Evolutionary conservation across 2,113 vertebrate genomes (phyloP), one percentile per base, ranked within the genome.

Genomic region (Bostrychus sinensis): DNA sequence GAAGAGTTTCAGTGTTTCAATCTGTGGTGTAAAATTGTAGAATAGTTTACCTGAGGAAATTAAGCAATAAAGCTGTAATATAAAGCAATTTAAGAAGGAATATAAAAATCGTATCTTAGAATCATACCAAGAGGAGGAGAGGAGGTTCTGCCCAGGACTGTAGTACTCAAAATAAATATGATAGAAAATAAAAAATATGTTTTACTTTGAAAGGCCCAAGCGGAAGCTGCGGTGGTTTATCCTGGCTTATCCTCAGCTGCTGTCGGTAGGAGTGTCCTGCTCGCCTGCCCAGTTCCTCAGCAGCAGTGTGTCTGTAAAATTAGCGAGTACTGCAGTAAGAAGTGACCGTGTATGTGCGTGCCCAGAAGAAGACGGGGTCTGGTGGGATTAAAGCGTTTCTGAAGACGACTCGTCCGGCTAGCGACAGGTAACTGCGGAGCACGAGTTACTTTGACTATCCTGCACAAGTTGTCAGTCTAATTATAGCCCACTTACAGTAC

Each of bases 251-350:
- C 10, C 13, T 17, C 17, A 5, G 20, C 45, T 54, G 42, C 19
- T 42, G 56, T 77, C 55, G 39, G 85, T 86, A 86, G 89, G 88
- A 81, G 89, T 85, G 56, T 77, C 82, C 50, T 68, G 48, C 62
- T 62, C 77, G 77, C 68, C 86, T 87, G 73, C 69, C 64, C 80
- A 55, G 86, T 63, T 86, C 75, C 81, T 89, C 80, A 43, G 75
- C 86, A 62, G 66, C 58, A 48, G 37, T 14, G 57, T 60, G 77
- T 57, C 67, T 34, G 78, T 71, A 66, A 79, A 83, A 83, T 82
- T 70, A 84, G 82, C 77, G 60, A 81, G 66, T 70, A 86, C 87
- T 86, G 89, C 88, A 86, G 83, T 57, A 83, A 86, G 85, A 81
- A 86, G 71, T 64, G 62, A 32, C 62, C 41, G 60, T 38, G 56